Evolutionary conservation across 2,113 vertebrate genomes (phyloP).

Genomic region (Geococcyx californianus): DNA sequence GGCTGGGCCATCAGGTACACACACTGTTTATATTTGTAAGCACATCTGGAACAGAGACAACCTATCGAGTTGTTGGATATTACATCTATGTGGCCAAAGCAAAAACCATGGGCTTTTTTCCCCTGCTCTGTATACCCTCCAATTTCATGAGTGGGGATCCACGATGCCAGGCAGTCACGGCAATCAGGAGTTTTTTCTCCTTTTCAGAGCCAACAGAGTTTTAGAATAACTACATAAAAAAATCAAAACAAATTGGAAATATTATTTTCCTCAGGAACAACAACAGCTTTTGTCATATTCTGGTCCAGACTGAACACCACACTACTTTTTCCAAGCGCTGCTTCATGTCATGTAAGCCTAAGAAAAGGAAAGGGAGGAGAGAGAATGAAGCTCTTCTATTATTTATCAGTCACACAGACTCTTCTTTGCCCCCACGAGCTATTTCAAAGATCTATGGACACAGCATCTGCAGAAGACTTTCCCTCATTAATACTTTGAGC

Average conservation of each 20-base stretch:
- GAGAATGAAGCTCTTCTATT: constrained; percentile 6
- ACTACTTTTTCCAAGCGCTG: not conserved
- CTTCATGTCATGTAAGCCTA: constrained; percentile 1
- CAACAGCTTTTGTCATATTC: not conserved
- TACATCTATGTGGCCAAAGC: not conserved
- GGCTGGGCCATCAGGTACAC: not conserved
- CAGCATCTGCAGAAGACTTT: not conserved
- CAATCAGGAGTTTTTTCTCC: not conserved
- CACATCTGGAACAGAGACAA: not conserved
- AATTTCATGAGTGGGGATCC: not conserved
- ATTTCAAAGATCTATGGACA: not conserved
- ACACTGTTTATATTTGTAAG: not conserved
- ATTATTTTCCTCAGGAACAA: not conserved
- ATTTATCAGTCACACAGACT: constrained; percentile 23
- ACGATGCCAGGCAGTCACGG: not conserved
- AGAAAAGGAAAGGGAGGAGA: not conserved
- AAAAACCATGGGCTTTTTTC: not conserved
- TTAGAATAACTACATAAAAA: not conserved
- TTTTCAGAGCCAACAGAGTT: not conserved
- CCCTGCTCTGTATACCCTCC: fast-evolving
- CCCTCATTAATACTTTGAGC: constrained; percentile 40
- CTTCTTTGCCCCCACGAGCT: not conserved
- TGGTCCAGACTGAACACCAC: not conserved
- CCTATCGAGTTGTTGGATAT: not conserved
- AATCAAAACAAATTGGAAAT: not conserved